These are phyloP conservation scores for Typhlichthys subterraneus DNA, from an alignment of 2,797 vertebrate genomes.

Conservation along the genomic window DNA sequence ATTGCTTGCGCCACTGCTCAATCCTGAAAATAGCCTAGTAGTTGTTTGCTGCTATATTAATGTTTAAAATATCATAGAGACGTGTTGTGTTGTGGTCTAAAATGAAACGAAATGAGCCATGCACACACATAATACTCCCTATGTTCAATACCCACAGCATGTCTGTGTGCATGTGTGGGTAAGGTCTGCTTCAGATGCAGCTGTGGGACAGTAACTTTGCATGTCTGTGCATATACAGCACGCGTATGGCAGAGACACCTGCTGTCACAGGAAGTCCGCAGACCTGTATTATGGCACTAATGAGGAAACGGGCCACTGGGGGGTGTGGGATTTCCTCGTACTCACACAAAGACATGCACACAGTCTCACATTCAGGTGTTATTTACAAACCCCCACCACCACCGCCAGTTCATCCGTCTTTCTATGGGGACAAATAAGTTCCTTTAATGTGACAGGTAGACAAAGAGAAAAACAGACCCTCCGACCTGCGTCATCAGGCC, in stretches of 20 bases:
- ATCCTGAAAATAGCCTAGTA: no score
- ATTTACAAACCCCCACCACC: not conserved
- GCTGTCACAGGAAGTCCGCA: constrained; percentile 54
- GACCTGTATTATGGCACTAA: constrained; percentile 43
- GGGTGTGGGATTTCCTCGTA: constrained; percentile 48
- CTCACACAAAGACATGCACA: constrained; percentile 13
- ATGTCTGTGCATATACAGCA: not conserved
- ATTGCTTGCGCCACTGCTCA: no score
- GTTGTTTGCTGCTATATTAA: no score
- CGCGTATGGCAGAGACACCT: constrained; percentile 22
- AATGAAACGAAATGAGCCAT: no score
- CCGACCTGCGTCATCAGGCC: constrained; percentile 51
- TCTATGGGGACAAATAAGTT: constrained; percentile 51
- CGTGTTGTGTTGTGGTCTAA: no score
- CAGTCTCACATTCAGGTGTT: constrained; percentile 29
- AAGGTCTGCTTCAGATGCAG: constrained; percentile 10
- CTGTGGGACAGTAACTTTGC: not conserved
- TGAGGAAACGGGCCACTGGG: constrained; percentile 56
- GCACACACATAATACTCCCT: no score
- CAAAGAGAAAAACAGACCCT: constrained; percentile 49
- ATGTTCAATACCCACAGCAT: not conserved
- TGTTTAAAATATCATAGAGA: no score
- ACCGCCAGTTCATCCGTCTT: constrained; percentile 46
- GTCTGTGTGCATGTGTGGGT: constrained; percentile 3
- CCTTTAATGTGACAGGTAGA: constrained; percentile 49